Evolutionary conservation across 1,140 invertebrate species (phyloP).

Genomic region (Polyergus mexicanus): DNA sequence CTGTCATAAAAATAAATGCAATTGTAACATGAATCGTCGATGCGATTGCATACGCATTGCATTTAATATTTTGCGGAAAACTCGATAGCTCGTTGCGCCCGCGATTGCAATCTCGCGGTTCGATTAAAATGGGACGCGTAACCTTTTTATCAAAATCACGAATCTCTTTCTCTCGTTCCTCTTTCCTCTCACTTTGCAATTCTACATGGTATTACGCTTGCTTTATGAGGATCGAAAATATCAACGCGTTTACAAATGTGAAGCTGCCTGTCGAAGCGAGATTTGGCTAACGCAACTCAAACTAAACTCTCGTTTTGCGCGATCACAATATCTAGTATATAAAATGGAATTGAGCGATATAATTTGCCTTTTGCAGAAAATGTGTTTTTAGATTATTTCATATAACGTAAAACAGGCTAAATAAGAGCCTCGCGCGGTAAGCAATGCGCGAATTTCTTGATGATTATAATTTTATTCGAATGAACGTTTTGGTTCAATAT

Average conservation of each 20-base stretch:
- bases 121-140: conserved; percentile 56
- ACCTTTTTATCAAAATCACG: conserved; percentile 60
- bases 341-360: conserved; percentile 2
- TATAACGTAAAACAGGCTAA: too few relatives aligned
- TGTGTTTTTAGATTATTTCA: background rate
- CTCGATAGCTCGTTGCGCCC: conserved; percentile 57
- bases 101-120: conserved; percentile 61
- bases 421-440: too few relatives aligned
- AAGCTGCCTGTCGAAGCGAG: conserved; percentile 21
- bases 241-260: conserved; percentile 44
- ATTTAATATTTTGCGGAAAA: conserved; percentile 60
- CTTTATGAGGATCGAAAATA: conserved; percentile 49
- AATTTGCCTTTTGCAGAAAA: background rate
- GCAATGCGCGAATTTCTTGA: too few relatives aligned
- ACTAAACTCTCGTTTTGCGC: background rate
- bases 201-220: conserved; percentile 38
- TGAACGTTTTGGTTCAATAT: too few relatives aligned
- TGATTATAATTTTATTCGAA: too few relatives aligned
- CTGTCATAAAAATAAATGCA: conserved; percentile 55
- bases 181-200: conserved; percentile 38
- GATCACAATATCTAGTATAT: background rate
- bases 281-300: conserved; percentile 46
- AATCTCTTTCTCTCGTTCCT: conserved; percentile 24
- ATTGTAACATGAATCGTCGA: conserved; percentile 55
- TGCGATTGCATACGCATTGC: conserved; percentile 57